Evolutionary conservation across 2,113 vertebrate genomes (phyloP), one percentile per base, ranked within the genome.

Genomic region (Alligator mississippiensis): DNA sequence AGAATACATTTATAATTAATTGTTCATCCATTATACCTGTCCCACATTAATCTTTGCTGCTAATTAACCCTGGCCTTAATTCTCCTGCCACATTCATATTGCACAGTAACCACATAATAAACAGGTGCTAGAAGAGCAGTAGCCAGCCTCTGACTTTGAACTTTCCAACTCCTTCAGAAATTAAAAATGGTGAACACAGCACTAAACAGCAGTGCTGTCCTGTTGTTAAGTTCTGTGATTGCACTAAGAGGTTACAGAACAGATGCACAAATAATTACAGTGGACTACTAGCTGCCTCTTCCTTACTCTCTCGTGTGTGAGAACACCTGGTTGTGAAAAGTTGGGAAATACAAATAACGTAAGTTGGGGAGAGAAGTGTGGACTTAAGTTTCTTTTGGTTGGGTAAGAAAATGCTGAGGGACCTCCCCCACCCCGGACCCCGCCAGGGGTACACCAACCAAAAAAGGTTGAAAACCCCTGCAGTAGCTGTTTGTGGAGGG

Each of bases 1-100:
- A 85, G 58, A 28, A 77, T 27, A 25, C 60, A 58, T 92, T 95
- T 96, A 47, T 77, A 88, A 81, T 77, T 54, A n/a, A 64, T 90
- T 77, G 79, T 92, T 93, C 60, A 6, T 11, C 87, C 0, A 0
- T 68, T 90, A 25, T 93, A 85, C 79, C 93, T 93, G 61, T 70
- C 77, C 57, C 93, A 83, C 82, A 68, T 93, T 91, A 90, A 30
- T 8, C 38, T 64, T 77, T 8, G 12, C 55, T 85, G 74, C 77
- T 95, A 95, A 89, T 96, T 93, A 89, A 78, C 82, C 88, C 87
- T 70, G 77, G 60, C 64, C 19, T 72, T 21, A 70, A 85, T 55
- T 30, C 76, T 91, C 57, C 62, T 92, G 68, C 63, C 84, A 90
- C 74, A 79, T 55, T 80, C 34, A 77, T 54, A 22, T 57, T 87